Evolutionary conservation across 1,140 invertebrate species (phyloP).

Genomic region (Propsilocerus akamusi): DNA sequence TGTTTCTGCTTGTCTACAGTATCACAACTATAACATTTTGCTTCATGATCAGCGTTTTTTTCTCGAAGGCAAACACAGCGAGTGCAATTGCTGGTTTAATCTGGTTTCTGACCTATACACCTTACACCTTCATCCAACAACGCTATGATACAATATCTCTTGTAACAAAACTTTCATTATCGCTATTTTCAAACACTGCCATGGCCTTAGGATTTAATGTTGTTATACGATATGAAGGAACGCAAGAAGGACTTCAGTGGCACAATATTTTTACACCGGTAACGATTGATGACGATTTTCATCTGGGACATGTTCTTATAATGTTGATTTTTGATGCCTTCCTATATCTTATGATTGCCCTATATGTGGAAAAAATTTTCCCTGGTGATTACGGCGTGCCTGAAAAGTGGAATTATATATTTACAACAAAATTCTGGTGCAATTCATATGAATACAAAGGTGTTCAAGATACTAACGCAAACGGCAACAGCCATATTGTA

Average conservation of each 20-base stretch:
- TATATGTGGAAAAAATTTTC: slow-evolving; percentile 49
- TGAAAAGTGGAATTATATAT: slow-evolving; percentile 47
- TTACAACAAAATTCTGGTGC: slow-evolving; percentile 31
- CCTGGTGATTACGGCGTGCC: slow-evolving; percentile 45
- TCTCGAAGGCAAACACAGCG: slow-evolving; percentile 32
- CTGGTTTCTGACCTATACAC: slow-evolving; percentile 33
- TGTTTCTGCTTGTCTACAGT: slow-evolving; percentile 26
- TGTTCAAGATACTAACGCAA: background rate
- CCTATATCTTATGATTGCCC: slow-evolving; percentile 39
- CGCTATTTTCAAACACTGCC: slow-evolving; percentile 37
- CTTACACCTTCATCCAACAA: slow-evolving; percentile 18
- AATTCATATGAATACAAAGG: background rate
- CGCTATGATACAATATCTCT: slow-evolving; percentile 3
- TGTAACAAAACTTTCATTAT: slow-evolving; percentile 5
- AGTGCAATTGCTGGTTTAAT: slow-evolving; percentile 31
- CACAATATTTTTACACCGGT: slow-evolving; percentile 36
- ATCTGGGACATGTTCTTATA: slow-evolving; percentile 35
- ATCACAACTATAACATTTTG: slow-evolving; percentile 31
- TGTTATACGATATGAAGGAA: slow-evolving; percentile 43
- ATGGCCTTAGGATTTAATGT: slow-evolving; percentile 53
- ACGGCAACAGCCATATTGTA: background rate
- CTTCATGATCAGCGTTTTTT: slow-evolving; percentile 40
- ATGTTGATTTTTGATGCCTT: slow-evolving; percentile 42
- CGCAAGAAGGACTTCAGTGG: slow-evolving; percentile 40
- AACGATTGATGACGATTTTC: slow-evolving; percentile 45